Percentiles rank a stretch among this genome's conserved stretches.
Conservation (phyloP, 1,140 invertebrate genomes). For the Saccostrea cuccullata region DNA sequence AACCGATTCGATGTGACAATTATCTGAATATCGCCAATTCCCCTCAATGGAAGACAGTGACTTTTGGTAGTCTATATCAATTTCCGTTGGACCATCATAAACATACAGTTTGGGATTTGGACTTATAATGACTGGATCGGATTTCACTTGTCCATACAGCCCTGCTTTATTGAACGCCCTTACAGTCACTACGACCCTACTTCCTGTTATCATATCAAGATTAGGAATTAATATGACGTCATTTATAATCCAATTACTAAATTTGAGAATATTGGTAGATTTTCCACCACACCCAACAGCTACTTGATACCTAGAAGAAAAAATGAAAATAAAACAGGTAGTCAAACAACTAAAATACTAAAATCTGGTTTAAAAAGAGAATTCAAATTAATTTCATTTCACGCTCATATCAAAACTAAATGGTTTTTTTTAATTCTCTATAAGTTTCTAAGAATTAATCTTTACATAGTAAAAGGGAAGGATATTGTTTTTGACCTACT, state of each 20-base stretch:
- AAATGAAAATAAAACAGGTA: background rate
- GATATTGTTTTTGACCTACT: too few species aligned
- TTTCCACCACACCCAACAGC: conserved; percentile 36
- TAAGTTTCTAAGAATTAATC: too few species aligned
- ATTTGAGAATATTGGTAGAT: conserved; percentile 23
- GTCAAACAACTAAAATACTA: too few species aligned
- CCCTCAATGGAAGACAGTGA: conserved; percentile 37
- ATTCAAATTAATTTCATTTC: too few species aligned
- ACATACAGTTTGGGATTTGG: conserved; percentile 15
- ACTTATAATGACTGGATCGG: conserved; percentile 2
- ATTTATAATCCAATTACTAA: background rate
- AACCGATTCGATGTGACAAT: conserved; percentile 49
- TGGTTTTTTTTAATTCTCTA: too few species aligned
- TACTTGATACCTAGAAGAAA: conserved; percentile 26
- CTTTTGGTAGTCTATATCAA: conserved; percentile 41
- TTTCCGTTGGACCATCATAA: background rate
- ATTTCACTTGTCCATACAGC: background rate
- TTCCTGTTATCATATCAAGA: background rate
- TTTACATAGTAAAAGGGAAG: too few species aligned
- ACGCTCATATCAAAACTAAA: too few species aligned
- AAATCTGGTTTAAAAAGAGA: too few species aligned
- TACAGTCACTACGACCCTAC: background rate
- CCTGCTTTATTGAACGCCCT: conserved; percentile 38
- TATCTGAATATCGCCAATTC: conserved; percentile 54
- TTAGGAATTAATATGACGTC: background rate